Conservation (phyloP, 2,888 invertebrate species). For the Acrobasis consociella region DNA sequence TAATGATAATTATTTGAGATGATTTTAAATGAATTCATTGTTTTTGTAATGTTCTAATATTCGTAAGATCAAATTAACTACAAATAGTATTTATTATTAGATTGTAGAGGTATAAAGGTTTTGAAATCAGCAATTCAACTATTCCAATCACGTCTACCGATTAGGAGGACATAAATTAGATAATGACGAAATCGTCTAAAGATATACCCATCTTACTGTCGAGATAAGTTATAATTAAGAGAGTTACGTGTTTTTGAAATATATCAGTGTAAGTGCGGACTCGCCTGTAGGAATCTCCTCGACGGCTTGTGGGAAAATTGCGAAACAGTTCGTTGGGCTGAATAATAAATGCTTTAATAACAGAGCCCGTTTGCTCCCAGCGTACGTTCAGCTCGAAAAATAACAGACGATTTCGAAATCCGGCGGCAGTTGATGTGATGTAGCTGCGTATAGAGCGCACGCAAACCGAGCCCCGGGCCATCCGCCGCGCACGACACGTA, state of each 20-base stretch:
- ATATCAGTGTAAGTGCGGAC: conserved; percentile 47
- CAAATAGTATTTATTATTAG: background rate
- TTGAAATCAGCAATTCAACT: background rate
- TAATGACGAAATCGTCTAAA: conserved; percentile 29
- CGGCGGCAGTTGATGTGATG: conserved; percentile 54
- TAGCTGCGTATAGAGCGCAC: conserved; percentile 44
- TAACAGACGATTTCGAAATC: conserved; percentile 77
- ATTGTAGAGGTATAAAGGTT: background rate
- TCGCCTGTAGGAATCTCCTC: conserved; percentile 42
- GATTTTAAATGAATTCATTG: no score
- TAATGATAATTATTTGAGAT: no score
- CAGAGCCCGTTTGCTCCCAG: conserved; percentile 76
- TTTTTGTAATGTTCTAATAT: background rate
- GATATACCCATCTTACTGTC: conserved; percentile 24
- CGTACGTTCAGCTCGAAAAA: conserved; percentile 74
- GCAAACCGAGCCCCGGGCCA: conserved; percentile 49
- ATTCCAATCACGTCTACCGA: conserved; percentile 13
- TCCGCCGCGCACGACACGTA: conserved; percentile 23
- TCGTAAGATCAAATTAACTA: background rate
- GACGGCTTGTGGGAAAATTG: conserved; percentile 74
- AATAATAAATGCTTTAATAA: conserved; percentile 83
- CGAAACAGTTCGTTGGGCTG: conserved; percentile 79
- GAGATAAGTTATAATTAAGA: conserved; percentile 38
- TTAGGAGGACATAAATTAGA: conserved; percentile 18
- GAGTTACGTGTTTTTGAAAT: conserved; percentile 39